Evolutionary conservation across 2,113 vertebrate species (phyloP), one percentile per base, ranked within the genome.

Genomic region (Coracopsis vasa): DNA sequence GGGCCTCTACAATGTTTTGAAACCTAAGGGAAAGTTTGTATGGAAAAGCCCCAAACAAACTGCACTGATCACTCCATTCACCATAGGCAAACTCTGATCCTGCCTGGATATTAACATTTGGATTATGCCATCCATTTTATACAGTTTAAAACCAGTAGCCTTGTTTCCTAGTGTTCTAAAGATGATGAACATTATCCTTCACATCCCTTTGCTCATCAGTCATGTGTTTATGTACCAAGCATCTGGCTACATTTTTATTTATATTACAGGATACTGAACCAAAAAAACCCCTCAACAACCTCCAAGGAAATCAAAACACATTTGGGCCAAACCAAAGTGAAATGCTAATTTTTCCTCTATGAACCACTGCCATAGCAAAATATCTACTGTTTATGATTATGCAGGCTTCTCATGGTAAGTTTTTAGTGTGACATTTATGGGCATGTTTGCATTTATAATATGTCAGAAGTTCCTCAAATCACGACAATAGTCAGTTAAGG

Each of bases 301-400:
- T 95, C 95, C 41, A 82, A 96, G 95, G 94, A 95, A 96, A 96
- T 96, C 95, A 97, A 92, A 97, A 89, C 80, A 95, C 87, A 82
- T 96, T 96, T 91, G 84, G 79, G 87, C 94, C 93, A 95, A 95
- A 95, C 13, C 1, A 14, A 91, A 95, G 73, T 2, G 23, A 96
- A 95, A 95, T 95, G 93, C 73, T 94, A 67, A 85, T 95, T 95
- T 95, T 84, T 28, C 91, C 93, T 94, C 20, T 69, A 53, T 94
- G 95, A 95, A 87, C 93, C 56, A 89, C 90, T 48, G 83, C 65
- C 80, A 87, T 8, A 21, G 81, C 80, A 92, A 82, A 82, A 81
- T 89, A 91, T 92, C 95, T 93, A 85, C 91, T 82, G 66, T 94
- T 97, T 85, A 41, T 93, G 95, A 91, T 90, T 85, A 85, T 73